Evolutionary conservation across 2,113 vertebrate genomes (phyloP), one percentile per base, ranked within the genome.

Genomic region (Saguinus midas): DNA sequence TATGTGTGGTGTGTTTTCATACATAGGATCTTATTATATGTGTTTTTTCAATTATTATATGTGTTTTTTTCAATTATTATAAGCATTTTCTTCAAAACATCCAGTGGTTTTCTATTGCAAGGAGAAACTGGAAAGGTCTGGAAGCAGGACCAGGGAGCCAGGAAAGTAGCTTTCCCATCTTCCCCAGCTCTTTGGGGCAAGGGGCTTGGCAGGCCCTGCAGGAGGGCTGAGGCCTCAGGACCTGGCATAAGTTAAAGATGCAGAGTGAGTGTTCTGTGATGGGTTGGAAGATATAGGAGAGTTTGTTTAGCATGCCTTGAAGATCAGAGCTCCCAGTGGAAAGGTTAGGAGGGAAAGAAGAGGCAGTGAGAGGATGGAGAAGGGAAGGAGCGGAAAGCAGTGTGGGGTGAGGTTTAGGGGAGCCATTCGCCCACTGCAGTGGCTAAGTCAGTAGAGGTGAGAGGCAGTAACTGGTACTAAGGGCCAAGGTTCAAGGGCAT

Each of bases 291-390:
- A 32, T 10, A 45, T 1, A 43, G 58, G 61, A 27, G 14, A 1
- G 3, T 3, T 16, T 27, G 8, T n/a, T 27, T 29, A 20, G 1
- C 23, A 5, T 3, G 1, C 35, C 8, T 21, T 5, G 16, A n/a
- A 45, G 21, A 20, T 50, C 50, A 4, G 82, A 76, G 58, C 68
- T 64, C 29, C 7, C 8, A 0, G 40, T 25, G 23, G 48, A 35
- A 40, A 6, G 16, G 83, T 3, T 8, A 14, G 20, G 50, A 52
- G 35, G 61, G 61, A 29, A 48, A 10, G 58, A 52, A 8, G 5
- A 64, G 27, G 40, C 48, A 13, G 32, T 10, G 25, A n/a, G 37
- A 29, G 16, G 11, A 2, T 27, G 12, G 9, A 23, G 64, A 8
- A 18, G 43, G 17, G 16, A 16, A n/a, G 58, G 25, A 72, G 45